These are phyloP conservation scores for Mactromeris polynyma DNA, from an alignment of 2,888 invertebrate genomes.

Conservation along the genomic window DNA sequence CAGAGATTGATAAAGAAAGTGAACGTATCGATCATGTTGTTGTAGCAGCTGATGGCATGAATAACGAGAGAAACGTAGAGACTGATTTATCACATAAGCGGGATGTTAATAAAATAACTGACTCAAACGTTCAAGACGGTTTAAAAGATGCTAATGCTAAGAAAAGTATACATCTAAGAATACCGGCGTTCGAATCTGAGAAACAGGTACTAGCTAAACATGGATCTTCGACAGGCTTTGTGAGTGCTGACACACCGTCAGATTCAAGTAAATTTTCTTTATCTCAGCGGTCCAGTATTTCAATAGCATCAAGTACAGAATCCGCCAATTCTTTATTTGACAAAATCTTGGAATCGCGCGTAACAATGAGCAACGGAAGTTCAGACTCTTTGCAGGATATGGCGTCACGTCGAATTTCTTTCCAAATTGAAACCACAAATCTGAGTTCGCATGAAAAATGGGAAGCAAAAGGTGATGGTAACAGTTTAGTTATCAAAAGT, in stretches of 20 bases:
- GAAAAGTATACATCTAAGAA: neutral
- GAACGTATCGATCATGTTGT: neutral
- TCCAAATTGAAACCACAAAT: neutral
- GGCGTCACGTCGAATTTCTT: neutral
- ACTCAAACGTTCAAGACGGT: neutral
- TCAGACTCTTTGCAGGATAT: neutral
- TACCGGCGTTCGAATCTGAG: neutral
- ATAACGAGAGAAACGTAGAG: neutral
- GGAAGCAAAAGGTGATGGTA: neutral
- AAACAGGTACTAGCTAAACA: neutral
- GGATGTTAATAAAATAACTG: neutral
- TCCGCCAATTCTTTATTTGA: slow-evolving; percentile 21
- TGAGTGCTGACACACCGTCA: neutral
- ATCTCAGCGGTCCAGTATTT: slow-evolving; percentile 18
- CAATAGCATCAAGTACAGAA: slow-evolving; percentile 16
- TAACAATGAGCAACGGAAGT: neutral
- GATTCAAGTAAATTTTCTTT: slow-evolving; percentile 2
- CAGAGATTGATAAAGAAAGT: neutral
- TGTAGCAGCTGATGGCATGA: neutral
- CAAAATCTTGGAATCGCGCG: slow-evolving; percentile 23
- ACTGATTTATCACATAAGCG: neutral
- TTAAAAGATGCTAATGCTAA: neutral
- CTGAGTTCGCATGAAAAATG: neutral
- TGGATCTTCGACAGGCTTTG: neutral
- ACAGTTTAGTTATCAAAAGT: neutral